A percentile compares a stretch with the other conserved stretches of the same genome.
Evolutionary conservation across 2,113 vertebrate genomes (phyloP).

Genomic region (Mastomys coucha): DNA sequence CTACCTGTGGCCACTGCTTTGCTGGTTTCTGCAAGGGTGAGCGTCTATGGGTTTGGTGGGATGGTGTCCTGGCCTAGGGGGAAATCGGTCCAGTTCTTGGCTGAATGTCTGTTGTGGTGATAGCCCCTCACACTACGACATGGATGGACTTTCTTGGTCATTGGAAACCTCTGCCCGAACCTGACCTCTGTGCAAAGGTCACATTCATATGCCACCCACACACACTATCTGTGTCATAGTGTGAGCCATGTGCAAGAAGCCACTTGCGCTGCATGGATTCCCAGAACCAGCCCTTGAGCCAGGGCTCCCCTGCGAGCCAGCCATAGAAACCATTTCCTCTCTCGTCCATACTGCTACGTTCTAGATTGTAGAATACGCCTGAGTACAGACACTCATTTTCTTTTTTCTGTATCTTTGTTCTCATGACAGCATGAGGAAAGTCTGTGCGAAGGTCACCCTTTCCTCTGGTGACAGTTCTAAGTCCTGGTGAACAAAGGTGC

Average conservation of each 20-base stretch:
- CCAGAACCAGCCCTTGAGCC: neutral
- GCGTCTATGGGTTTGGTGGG: accelerated
- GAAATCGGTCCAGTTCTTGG: neutral
- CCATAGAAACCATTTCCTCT: neutral
- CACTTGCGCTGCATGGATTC: accelerated
- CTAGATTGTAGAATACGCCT: neutral
- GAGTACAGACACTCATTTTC: neutral
- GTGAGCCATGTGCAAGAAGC: neutral
- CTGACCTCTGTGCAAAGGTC: constrained; percentile 21
- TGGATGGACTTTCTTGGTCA: neutral
- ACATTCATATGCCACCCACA: neutral
- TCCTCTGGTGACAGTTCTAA: neutral
- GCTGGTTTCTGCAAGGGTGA: neutral
- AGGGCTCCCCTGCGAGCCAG: neutral
- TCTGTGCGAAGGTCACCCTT: neutral
- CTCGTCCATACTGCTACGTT: constrained; percentile 15
- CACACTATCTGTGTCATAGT: neutral
- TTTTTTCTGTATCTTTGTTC: neutral
- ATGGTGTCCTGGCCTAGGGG: neutral
- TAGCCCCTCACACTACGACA: neutral
- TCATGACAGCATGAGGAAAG: neutral
- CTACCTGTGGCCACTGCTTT: neutral
- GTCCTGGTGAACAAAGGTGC: neutral
- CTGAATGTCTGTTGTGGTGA: neutral
- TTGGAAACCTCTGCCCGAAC: constrained; percentile 33